A percentile compares a stretch with the other conserved stretches of the same genome.
Conservation (phyloP, 2,113 vertebrate species). For the Cromileptes altivelis region DNA sequence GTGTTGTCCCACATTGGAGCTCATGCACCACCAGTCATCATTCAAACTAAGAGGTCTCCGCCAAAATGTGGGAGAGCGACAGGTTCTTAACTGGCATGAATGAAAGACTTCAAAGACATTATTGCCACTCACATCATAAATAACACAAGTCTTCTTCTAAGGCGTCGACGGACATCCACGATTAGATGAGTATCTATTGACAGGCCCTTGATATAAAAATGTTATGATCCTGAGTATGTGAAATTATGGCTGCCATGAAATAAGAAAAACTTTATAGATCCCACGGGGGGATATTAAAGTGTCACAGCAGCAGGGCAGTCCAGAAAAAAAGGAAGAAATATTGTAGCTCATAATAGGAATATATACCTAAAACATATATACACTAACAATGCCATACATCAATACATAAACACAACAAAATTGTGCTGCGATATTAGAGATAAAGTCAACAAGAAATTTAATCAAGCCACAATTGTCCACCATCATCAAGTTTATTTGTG, state of each 20-base stretch:
- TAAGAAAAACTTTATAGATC: background rate
- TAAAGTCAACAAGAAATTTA: background rate
- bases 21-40: constrained; percentile 15
- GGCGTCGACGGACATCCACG: background rate
- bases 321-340: background rate
- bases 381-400: background rate
- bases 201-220: constrained; percentile 8
- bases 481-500: background rate
- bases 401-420: background rate
- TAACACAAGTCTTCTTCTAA: background rate
- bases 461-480: background rate
- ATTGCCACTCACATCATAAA: background rate
- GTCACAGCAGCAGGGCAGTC: background rate
- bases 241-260: background rate
- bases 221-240: background rate
- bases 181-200: background rate
- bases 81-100: background rate
- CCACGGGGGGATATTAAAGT: background rate
- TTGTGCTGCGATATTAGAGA: background rate
- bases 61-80: background rate
- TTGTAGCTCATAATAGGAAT: background rate
- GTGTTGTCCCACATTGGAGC: background rate
- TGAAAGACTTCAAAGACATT: background rate
- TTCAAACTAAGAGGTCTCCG: background rate
- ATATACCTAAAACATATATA: too few relatives aligned